Evolutionary conservation across 2,113 vertebrate genomes (phyloP).

Genomic region (Catharus bicknelli): DNA sequence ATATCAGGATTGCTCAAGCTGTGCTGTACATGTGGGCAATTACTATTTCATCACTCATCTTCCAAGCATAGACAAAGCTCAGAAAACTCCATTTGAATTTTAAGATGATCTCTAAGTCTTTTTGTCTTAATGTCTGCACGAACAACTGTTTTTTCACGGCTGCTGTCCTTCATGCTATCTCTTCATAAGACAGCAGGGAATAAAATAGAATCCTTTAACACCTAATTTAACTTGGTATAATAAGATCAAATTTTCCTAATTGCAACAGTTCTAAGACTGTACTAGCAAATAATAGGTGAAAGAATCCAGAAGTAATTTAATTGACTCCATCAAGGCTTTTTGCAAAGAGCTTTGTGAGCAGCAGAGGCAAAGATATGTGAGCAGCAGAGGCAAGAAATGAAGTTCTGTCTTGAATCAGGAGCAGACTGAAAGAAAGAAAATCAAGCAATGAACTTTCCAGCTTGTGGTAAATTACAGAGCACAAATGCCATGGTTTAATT

Average conservation of each 20-base stretch:
- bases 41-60: background rate
- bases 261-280: background rate
- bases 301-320: constrained; percentile 30
- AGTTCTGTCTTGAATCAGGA: background rate
- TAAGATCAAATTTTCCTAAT: constrained; percentile 15
- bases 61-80: background rate
- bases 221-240: constrained; percentile 29
- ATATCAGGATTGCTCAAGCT: background rate
- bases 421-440: background rate
- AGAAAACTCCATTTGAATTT: constrained; percentile 7
- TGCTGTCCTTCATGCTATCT: background rate
- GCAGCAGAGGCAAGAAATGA: background rate
- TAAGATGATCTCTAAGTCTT: background rate
- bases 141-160: background rate
- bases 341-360: background rate
- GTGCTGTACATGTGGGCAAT: background rate
- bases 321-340: background rate
- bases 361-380: background rate
- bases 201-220: constrained; percentile 13
- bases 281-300: constrained; percentile 17
- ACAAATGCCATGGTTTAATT: background rate
- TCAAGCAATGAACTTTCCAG: background rate
- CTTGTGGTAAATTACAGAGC: background rate
- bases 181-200: constrained; percentile 13
- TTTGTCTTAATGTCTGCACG: background rate